These are phyloP conservation scores for Tiliacea aurago DNA, from an alignment of 2,888 invertebrate species.

Conservation along the genomic window DNA sequence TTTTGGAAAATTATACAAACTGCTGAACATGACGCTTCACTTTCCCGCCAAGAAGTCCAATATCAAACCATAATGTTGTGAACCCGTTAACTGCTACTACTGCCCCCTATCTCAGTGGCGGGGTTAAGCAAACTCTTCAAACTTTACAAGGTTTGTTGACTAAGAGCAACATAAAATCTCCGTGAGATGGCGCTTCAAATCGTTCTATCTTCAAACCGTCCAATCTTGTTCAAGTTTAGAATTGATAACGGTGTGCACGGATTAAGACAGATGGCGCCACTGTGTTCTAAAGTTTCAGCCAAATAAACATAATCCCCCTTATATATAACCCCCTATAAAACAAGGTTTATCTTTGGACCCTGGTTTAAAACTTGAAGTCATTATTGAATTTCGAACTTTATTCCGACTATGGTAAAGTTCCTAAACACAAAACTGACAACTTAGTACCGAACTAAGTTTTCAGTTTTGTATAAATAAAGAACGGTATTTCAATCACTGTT, in stretches of 20 bases:
- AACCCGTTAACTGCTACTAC: conserved; percentile 5
- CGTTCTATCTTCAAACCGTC: conserved; percentile 3
- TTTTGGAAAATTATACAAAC: too few relatives aligned
- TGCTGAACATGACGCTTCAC: too few relatives aligned
- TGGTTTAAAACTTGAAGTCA: too few relatives aligned
- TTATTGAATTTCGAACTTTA: too few relatives aligned
- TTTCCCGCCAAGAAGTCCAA: too few relatives aligned
- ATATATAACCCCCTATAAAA: too few relatives aligned
- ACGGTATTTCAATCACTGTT: too few relatives aligned
- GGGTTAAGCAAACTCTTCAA: conserved; percentile 30
- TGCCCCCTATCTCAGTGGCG: conserved; percentile 19
- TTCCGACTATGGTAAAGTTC: too few relatives aligned
- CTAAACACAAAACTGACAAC: too few relatives aligned
- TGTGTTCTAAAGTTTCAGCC: neutral
- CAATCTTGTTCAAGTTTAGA: conserved; percentile 17
- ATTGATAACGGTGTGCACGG: neutral
- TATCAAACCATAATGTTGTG: conserved; percentile 11
- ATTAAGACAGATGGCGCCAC: conserved; percentile 42
- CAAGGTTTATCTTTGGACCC: too few relatives aligned
- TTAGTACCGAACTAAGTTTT: too few relatives aligned
- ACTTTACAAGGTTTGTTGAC: conserved; percentile 1
- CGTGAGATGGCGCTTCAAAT: conserved; percentile 57
- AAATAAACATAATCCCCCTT: neutral
- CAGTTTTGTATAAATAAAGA: too few relatives aligned
- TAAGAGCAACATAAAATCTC: neutral